A percentile compares a stretch with the other conserved stretches of the same genome.
phyloP scores from a whole-genome alignment of 2,888 invertebrate species.

The Ypsolopha scabrella region DNA sequence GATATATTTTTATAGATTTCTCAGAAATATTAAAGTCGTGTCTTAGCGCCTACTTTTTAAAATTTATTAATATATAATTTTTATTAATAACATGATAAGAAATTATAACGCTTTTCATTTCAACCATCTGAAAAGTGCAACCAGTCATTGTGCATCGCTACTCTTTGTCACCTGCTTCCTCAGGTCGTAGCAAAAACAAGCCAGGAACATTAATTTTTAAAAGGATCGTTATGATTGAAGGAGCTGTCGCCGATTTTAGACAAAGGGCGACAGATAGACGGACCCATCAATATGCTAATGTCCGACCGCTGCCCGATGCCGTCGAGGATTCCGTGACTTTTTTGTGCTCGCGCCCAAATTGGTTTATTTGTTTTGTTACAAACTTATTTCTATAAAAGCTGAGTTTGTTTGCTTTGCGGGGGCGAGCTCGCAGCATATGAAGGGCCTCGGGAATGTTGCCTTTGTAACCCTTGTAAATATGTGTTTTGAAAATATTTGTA shows the following conservation, averaged over 20 bases:
- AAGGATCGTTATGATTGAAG: constrained; percentile 58
- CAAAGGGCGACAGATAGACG: constrained; percentile 58
- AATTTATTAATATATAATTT: no score
- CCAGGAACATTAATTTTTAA: constrained; percentile 48
- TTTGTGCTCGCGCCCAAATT: constrained; percentile 53
- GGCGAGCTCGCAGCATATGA: constrained; percentile 38
- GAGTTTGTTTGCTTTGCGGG: constrained; percentile 54
- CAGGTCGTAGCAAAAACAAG: constrained; percentile 36
- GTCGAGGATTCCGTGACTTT: constrained; percentile 37
- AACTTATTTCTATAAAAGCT: constrained; percentile 49
- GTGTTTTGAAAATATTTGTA: constrained; percentile 16
- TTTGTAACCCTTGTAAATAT: constrained; percentile 10
- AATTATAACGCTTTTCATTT: no score
- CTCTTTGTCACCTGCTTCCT: constrained; percentile 44
- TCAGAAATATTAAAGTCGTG: no score
- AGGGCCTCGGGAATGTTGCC: constrained; percentile 18
- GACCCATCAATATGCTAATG: constrained; percentile 66
- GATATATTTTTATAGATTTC: no score
- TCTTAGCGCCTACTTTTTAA: no score
- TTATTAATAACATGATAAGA: no score
- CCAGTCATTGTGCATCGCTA: not conserved
- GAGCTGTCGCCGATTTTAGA: constrained; percentile 66
- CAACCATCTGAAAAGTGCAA: no score
- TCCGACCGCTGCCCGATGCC: constrained; percentile 34
- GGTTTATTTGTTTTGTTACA: constrained; percentile 66